Base-by-base conservation (phyloP, 2,113 vertebrate genomes). In the Connochaetes taurinus region DNA sequence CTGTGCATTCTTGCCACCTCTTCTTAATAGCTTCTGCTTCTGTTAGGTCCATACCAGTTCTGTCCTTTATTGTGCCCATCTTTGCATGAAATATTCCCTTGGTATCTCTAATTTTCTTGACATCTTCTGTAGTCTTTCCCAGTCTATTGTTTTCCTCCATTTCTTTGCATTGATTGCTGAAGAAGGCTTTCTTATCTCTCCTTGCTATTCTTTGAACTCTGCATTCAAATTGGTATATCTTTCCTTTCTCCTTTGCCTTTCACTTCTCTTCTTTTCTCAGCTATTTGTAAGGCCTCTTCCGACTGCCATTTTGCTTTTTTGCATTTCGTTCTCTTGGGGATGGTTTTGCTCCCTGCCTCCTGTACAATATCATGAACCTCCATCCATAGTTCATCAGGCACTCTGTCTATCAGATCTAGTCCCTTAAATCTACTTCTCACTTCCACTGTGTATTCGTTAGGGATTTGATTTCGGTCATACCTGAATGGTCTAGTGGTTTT, bases 291-390 rank as follows among this genome's bases (percentile, higher is more conserved):
- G 64, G 9, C n/a, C 64, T 36, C 64, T 4, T 6, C 4, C 1
- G 19, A 71, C 2, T 11, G n/a, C 64, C 64, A 36, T 71, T 36
- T 36, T 71, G 64, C 64, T 71, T 36, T 36, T 36, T 36, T 36
- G 17, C 17, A 71, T 71, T 71, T 71, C n/a, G 36, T 71, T 71
- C 21, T 11, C 64, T 23, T 36, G 19, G 10, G 19, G 8, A 71
- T 36, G 67, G n/a, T 40, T 10, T 71, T 71, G 10, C 19, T 36
- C n/a, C 67, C n/a, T 71, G n/a, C 21, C 67, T 71, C n/a, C 19
- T 36, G 5, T 23, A 23, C n/a, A 71, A 0, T 12, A n/a, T 36
- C 67, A 71, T 1, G 2, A 71, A 71, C 67, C 19, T 36, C 1
- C 5, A 12, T 71, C n/a, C 67, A 71, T 36, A 71, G 67, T 71